Conservation (phyloP, 2,797 vertebrate species). For the Macropus fuliginosus region DNA sequence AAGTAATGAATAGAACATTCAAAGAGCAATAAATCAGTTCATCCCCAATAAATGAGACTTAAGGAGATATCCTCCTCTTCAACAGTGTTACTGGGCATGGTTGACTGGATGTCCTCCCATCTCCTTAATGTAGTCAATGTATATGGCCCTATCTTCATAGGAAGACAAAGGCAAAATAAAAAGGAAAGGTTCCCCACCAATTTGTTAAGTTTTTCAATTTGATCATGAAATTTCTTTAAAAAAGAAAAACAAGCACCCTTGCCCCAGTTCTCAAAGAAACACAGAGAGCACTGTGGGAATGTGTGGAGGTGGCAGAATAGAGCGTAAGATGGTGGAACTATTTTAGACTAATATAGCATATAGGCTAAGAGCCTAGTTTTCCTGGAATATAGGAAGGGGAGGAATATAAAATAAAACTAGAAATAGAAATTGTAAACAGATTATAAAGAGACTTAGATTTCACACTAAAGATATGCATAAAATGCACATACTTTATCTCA, state of each 20-base stretch:
- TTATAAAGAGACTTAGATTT: neutral
- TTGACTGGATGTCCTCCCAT: too few species aligned
- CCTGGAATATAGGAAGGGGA: neutral
- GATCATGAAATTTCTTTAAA: neutral
- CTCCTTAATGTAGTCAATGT: too few species aligned
- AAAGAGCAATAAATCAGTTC: neutral
- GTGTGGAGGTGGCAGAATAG: neutral
- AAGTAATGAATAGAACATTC: neutral
- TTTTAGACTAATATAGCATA: neutral
- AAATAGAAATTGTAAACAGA: neutral
- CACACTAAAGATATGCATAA: neutral
- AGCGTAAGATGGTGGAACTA: neutral
- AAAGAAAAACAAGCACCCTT: neutral
- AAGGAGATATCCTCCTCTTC: too few species aligned
- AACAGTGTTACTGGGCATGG: too few species aligned
- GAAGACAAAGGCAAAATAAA: too few species aligned
- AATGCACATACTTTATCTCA: neutral
- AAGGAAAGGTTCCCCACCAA: too few species aligned
- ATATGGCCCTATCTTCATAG: too few species aligned
- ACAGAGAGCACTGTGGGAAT: too few species aligned
- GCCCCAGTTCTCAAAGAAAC: neutral
- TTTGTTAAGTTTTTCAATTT: neutral
- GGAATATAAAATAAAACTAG: neutral
- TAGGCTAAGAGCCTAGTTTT: neutral
- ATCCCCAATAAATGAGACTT: too few species aligned